Conservation (phyloP, 1,140 invertebrate species). For the Phymorhynchus buccinoides region DNA sequence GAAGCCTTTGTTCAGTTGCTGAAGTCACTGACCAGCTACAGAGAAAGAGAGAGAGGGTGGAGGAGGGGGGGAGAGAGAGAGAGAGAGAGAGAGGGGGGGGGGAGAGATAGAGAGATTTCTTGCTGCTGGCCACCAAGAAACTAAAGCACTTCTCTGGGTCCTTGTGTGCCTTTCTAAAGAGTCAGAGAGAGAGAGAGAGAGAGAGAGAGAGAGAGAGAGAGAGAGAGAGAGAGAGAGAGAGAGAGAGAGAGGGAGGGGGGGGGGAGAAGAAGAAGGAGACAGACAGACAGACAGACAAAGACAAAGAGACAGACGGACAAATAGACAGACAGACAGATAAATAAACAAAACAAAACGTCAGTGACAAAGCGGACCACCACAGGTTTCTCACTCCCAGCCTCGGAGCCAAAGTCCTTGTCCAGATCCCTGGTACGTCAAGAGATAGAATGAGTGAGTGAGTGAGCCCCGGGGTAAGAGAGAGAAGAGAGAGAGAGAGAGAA, state of each 20-base stretch:
- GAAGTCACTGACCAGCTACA: too few relatives aligned
- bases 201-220: slow-evolving; percentile 36
- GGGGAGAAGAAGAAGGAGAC: not conserved
- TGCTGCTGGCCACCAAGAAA: too few relatives aligned
- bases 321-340: not conserved
- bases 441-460: too few relatives aligned
- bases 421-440: too few relatives aligned
- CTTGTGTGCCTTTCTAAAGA: too few relatives aligned
- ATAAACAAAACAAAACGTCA: slow-evolving; percentile 70
- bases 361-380: slow-evolving; percentile 87
- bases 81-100: slow-evolving; percentile 8
- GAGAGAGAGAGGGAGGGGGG: slow-evolving; percentile 28
- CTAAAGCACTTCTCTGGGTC: too few relatives aligned
- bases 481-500: not conserved
- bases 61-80: slow-evolving; percentile 31
- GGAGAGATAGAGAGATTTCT: not conserved
- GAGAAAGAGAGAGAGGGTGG: not conserved
- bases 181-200: slow-evolving; percentile 31
- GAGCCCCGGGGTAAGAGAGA: too few relatives aligned
- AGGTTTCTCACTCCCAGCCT: slow-evolving; percentile 85
- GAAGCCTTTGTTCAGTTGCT: too few relatives aligned
- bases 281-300: not conserved
- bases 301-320: not conserved
- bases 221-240: slow-evolving; percentile 30
- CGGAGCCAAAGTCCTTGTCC: too few relatives aligned